Evolutionary conservation across 92 coral and sea anemone genomes (phyloP).

Genomic region (Chrysogorgia sp.): DNA sequence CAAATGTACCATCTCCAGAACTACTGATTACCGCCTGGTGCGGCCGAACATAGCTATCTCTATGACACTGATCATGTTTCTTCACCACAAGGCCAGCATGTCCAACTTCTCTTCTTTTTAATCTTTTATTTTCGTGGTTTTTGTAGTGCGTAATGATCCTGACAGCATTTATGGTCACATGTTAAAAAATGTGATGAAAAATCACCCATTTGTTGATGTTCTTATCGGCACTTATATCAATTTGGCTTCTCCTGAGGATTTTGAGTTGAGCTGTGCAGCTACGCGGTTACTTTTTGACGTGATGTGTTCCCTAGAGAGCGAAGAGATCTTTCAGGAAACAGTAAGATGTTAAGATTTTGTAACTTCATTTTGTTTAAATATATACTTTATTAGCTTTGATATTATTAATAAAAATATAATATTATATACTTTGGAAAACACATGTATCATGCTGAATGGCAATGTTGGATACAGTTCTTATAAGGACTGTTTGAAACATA

Average conservation of each 20-base stretch:
- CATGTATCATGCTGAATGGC: too few species aligned
- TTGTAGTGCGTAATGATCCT: slow-evolving; percentile 84
- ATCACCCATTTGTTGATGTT: slow-evolving; percentile 84
- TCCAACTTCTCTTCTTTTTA: background rate
- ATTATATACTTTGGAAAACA: too few species aligned
- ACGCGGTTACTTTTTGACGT: slow-evolving; percentile 80
- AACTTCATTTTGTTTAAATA: too few species aligned
- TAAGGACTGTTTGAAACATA: too few species aligned
- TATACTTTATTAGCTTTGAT: too few species aligned
- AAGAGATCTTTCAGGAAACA: slow-evolving; percentile 82
- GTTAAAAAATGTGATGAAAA: slow-evolving; percentile 77
- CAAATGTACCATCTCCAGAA: too few species aligned
- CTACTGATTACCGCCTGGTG: too few species aligned
- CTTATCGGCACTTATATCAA: slow-evolving; percentile 79
- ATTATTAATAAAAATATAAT: too few species aligned
- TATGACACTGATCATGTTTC: too few species aligned
- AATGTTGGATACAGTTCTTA: too few species aligned
- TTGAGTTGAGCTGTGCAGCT: slow-evolving; percentile 82
- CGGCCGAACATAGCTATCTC: too few species aligned
- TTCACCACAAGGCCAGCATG: too few species aligned
- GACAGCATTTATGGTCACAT: slow-evolving; percentile 89
- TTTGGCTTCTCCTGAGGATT: slow-evolving; percentile 82
- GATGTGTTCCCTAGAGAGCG: slow-evolving; percentile 89
- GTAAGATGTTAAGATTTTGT: slow-evolving; percentile 53
- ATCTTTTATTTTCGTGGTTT: background rate